Evolutionary conservation across 2,113 vertebrate species (phyloP), one percentile per base, ranked within the genome.

Genomic region (Circaetus cinerascens): DNA sequence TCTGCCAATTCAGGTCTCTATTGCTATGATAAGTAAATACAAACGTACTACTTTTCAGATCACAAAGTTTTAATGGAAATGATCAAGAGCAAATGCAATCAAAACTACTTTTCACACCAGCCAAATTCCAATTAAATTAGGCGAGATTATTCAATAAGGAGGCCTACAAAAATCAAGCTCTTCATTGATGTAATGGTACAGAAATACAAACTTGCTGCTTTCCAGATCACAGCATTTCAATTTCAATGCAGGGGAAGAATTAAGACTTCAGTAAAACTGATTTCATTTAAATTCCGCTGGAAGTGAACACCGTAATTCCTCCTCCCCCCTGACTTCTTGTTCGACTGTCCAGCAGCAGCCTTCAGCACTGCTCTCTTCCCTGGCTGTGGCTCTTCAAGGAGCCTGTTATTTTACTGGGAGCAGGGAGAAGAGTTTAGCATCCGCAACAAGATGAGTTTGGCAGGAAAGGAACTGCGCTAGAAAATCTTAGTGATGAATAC

Each of bases 61-160:
- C 73, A 90, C 77, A 91, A 81, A 86, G 62, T 93, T 96, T 88
- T 95, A 90, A 90, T 57, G 46, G 63, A 69, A 94, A 96, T 25
- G 12, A 94, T 93, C 85, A 94, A 90, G 82, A 81, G 75, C 56
- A 95, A 89, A 92, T 8, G 34, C 91, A 89, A 85, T 92, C 53
- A 86, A 77, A 93, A 30, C 50, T 57, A 45, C 86, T 91, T 92
- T 92, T 84, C 77, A 76, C 82, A 87, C 53, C 76, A 93, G 57
- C 53, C 86, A 77, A 73, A 59, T 82, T 82, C 69, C 92, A 93
- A 72, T 88, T 95, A 88, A 94, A 92, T 90, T 81, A 90, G 66
- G 53, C 46, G 59, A 72, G 62, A 90, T 88, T 88, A 89, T 91
- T 96, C 73, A 89, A 85, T 82, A 73, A 59, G 40, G 41, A 82